These are phyloP conservation scores for Coelopa pilipes DNA, from an alignment of 2,888 invertebrate species.

Conservation along the genomic window DNA sequence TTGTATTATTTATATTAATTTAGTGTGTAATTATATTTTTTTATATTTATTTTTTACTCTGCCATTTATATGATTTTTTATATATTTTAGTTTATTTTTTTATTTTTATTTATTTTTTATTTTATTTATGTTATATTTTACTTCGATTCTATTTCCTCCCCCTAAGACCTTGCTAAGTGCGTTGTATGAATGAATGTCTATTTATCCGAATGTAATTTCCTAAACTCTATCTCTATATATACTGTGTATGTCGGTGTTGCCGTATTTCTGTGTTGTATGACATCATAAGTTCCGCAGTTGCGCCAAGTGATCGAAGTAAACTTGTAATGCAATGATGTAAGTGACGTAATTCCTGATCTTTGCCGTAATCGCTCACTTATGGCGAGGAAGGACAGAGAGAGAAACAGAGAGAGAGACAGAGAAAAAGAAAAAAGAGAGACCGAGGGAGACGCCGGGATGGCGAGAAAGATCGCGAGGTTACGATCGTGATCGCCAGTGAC, in stretches of 20 bases:
- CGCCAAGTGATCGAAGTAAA: not conserved
- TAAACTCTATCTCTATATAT: not conserved
- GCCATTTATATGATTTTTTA: slow-evolving; percentile 21
- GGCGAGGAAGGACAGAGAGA: not conserved
- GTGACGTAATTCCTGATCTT: slow-evolving; percentile 13
- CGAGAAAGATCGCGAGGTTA: slow-evolving; percentile 5
- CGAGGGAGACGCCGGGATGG: too few species aligned
- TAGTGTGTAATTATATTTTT: too few species aligned
- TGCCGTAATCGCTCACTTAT: not conserved
- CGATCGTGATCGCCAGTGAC: slow-evolving; percentile 5
- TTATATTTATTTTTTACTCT: not conserved
- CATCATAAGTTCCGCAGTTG: slow-evolving; percentile 4
- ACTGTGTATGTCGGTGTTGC: slow-evolving; percentile 22
- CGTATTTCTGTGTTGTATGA: slow-evolving; percentile 17
- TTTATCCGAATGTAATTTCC: not conserved
- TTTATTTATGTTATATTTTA: not conserved
- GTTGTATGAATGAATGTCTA: slow-evolving; percentile 18
- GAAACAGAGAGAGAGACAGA: not conserved
- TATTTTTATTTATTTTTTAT: slow-evolving; percentile 3
- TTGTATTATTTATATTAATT: not conserved
- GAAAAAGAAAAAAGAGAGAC: too few species aligned
- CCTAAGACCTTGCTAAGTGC: not conserved
- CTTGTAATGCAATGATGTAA: slow-evolving; percentile 17
- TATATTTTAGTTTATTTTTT: slow-evolving; percentile 13
- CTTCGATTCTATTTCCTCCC: not conserved